A percentile compares a stretch with the other conserved stretches of the same genome.
Conservation (phyloP, 2,113 vertebrate genomes). For the Perca fluviatilis region DNA sequence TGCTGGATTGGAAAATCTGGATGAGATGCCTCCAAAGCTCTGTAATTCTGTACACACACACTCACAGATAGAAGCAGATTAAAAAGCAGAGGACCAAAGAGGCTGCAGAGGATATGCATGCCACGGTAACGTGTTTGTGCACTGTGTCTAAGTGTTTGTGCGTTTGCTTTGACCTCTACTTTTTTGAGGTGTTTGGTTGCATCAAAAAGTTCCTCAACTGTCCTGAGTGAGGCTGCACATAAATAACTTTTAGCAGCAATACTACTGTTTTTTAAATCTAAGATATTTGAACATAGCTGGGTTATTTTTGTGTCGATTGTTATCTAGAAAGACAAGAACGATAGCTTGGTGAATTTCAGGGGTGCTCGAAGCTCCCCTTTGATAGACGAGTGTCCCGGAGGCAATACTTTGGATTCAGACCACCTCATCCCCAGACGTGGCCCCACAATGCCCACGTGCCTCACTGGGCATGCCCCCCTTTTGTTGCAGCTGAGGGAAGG, state of each 20-base stretch:
- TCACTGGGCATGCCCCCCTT: constrained; percentile 72
- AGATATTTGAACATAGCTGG: constrained; percentile 3
- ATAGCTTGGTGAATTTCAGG: constrained; percentile 25
- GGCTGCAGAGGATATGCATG: constrained; percentile 39
- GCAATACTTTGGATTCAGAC: constrained; percentile 67
- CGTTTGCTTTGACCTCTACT: constrained; percentile 30
- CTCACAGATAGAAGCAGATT: constrained; percentile 66
- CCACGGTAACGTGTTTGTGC: constrained; percentile 24
- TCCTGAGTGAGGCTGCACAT: not conserved
- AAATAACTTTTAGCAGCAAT: not conserved
- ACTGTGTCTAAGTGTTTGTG: not conserved
- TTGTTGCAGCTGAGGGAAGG: constrained; percentile 39
- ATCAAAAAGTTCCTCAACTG: constrained; percentile 34
- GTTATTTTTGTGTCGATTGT: constrained; percentile 17
- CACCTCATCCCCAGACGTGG: constrained; percentile 70
- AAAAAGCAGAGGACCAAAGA: constrained; percentile 53
- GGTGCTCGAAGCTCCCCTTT: constrained; percentile 37
- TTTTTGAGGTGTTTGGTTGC: constrained; percentile 20
- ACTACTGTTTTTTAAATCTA: not conserved
- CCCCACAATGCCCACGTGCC: constrained; percentile 72
- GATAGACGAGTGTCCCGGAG: constrained; percentile 52
- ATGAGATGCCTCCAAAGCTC: constrained; percentile 75
- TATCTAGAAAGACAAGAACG: constrained; percentile 30
- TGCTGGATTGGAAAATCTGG: constrained; percentile 82
- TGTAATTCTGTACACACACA: constrained; percentile 73